Evolutionary conservation across 2,113 vertebrate species (phyloP).

Genomic region (Hippolais icterina): DNA sequence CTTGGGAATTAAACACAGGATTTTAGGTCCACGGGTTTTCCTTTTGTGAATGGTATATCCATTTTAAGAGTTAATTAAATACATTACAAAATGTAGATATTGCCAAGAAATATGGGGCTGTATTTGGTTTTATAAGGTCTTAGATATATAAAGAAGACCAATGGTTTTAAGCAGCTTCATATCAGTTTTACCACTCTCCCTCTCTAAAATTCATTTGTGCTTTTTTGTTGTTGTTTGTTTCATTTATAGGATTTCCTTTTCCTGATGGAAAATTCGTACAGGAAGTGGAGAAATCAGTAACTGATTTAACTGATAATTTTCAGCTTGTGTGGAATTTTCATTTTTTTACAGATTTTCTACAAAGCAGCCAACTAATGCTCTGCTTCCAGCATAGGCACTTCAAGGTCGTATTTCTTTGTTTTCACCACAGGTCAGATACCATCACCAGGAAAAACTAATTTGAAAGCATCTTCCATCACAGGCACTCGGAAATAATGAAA

Average conservation of each 20-base stretch:
- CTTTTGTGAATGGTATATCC: background rate
- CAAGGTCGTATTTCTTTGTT: conserved; percentile 18
- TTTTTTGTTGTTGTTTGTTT: conserved; percentile 1
- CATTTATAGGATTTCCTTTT: conserved; percentile 52
- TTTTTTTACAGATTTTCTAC: conserved; percentile 33
- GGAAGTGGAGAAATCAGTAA: background rate
- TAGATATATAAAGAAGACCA: background rate
- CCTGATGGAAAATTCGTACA: background rate
- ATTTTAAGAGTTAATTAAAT: background rate
- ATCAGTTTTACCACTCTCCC: background rate
- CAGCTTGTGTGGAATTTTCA: conserved; percentile 8
- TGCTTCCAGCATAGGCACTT: background rate
- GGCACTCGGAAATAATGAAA: conserved; percentile 6
- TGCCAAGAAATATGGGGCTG: background rate
- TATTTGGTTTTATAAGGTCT: background rate
- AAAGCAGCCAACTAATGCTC: background rate
- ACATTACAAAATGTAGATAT: background rate
- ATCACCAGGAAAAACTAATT: conserved; percentile 48
- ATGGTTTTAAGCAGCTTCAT: background rate
- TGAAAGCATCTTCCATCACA: conserved; percentile 39
- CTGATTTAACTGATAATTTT: conserved; percentile 18
- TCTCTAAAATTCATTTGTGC: conserved; percentile 9
- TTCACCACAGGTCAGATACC: conserved; percentile 40
- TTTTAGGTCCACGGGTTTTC: background rate
- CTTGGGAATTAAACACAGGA: background rate